Evolutionary conservation across 2,888 invertebrate genomes (phyloP), one percentile per base, ranked within the genome.

Genomic region (Cyaniris semiargus): DNA sequence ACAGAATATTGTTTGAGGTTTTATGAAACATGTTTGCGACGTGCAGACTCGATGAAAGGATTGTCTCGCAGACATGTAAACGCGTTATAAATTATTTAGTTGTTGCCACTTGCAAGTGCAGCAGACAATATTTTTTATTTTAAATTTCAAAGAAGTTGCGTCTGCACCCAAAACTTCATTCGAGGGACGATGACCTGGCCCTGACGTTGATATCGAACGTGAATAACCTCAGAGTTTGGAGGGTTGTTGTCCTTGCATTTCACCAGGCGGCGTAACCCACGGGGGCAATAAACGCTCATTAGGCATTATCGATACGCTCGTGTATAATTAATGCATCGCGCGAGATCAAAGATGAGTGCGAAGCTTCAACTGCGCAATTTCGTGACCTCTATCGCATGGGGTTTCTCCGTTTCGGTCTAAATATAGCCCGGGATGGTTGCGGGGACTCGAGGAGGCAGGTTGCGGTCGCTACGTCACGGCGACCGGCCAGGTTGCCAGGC

Each of bases 401-500:
- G 78, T 81, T 83, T 79, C 82, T 83, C 82, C 80, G 83, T 80
- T 77, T 78, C 79, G 80, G 79, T 79, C 78, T 78, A 75, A 74
- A 74, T 76, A 77, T 58, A 76, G 77, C 71, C 18, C 71, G 38
- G 38, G 71, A 34, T 34, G 34, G 66, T 31, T 31, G 38, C 70
- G 70, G 70, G 70, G 70, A 13, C 15, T 8, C 31, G 23, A 31
- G 70, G 31, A 38, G 70, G 83, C 80, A 83, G 85, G 86, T 86
- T 85, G 86, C 66, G 84, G 83, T 78, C 79, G 84, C 89, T 89
- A 90, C 89, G 91, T 91, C 91, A 91, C 85, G 85, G 87, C 88
- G 86, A 88, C 88, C 86, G 81, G 83, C 84, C 83, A 87, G 89
- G 90, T 90, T 91, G 83, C 84, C 83, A 87, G 89, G 90, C 90